Evolutionary conservation across 2,888 invertebrate species (phyloP).

Genomic region (Brachylomia viminalis): DNA sequence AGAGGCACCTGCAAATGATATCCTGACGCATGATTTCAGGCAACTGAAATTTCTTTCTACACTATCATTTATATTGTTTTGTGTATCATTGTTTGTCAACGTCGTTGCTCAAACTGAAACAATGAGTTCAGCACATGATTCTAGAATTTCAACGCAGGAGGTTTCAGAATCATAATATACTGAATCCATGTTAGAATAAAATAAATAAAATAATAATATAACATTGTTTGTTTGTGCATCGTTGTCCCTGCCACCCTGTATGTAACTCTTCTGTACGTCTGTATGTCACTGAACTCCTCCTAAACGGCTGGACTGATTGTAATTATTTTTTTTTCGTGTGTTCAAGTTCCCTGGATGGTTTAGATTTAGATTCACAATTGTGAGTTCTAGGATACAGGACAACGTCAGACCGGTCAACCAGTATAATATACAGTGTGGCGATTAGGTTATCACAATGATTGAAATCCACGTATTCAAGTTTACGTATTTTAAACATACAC

Average conservation of each 20-base stretch:
- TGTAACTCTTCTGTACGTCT: background rate
- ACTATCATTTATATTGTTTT: too few species aligned
- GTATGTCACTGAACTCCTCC: background rate
- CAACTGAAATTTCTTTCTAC: background rate
- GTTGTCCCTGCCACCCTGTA: too few species aligned
- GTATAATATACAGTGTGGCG: background rate
- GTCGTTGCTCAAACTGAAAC: too few species aligned
- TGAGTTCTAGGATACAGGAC: background rate
- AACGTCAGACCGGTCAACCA: background rate
- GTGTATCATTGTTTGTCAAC: too few species aligned
- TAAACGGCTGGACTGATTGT: background rate
- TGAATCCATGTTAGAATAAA: too few species aligned
- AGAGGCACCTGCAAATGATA: background rate
- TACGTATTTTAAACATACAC: background rate
- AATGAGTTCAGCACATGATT: too few species aligned
- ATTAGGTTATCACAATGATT: background rate
- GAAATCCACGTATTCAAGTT: background rate
- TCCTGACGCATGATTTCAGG: too few species aligned
- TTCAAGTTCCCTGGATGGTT: background rate
- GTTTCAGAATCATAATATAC: too few species aligned
- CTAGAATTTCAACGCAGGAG: too few species aligned
- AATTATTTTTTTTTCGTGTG: background rate
- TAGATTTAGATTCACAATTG: background rate
- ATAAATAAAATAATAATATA: too few species aligned
- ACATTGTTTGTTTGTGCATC: too few species aligned